Base-by-base conservation (phyloP, 2,797 vertebrate genomes). In the Notamacropus eugenii region DNA sequence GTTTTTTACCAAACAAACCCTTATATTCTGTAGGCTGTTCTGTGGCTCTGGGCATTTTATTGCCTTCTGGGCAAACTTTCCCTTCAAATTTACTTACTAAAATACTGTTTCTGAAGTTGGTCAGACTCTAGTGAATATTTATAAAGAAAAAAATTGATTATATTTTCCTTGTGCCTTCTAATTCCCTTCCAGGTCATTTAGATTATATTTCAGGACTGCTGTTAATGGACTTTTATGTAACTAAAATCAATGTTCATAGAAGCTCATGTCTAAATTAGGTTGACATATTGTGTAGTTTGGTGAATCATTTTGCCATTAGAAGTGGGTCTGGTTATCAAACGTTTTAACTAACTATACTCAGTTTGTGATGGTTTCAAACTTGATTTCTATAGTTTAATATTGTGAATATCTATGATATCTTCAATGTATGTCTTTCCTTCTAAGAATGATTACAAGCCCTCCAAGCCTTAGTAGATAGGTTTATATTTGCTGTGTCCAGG, bases 41-140 rank as follows among this genome's bases (percentile, higher is more conserved):
- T 19, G 40, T 22, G n/a, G 62, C 57, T 90, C 82, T 54, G 90
- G 10, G 40, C n/a, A 58, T 54, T 22, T 92, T 74, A 40, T 46
- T 56, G 54, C 87, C 93, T 0, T 74, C 54, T 55, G 56, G 92
- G 40, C 67, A 74, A 74, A 31, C 62, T 54, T 54, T 57, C 74
- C 54, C 24, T 93, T 54, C 57, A 62, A 28, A 90, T 87, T 94
- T 50, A 55, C 82, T 52, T 93, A 74, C 46, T 93, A 19, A 93
- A 92, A 74, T 40, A 28, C 4, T 92, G 56, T 93, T 93, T 91
- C 82, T 46, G 52, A 92, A 96, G 11, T 54, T 62, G 56, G 10
- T 93, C 24, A 52, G 50, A 52, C 56, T 93, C 90, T 82, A 8
- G 9, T 46, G 22, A 82, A 82, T 82, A 82, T 10, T 82, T 82